Base-by-base conservation (phyloP, 2,113 vertebrate species). In the Corythaixoides concolor region DNA sequence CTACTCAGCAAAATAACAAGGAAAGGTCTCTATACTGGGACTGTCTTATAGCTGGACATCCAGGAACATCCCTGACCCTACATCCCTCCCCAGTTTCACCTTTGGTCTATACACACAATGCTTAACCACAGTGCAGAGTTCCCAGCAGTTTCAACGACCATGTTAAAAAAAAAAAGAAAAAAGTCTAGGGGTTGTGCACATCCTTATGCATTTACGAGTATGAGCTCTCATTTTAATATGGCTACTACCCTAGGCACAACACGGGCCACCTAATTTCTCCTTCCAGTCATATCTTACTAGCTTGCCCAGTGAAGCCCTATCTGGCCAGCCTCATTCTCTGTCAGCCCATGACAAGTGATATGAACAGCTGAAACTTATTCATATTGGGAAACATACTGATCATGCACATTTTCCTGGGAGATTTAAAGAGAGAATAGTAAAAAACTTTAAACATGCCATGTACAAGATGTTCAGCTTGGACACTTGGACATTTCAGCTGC, bases 371-470 rank as follows among this genome's bases (percentile, higher is more conserved):
- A 59, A 75, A 18, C 3, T 28, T 69, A 15, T 58, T 72, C 6
- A 3, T 60, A 30, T 23, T 6, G 52, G 23, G 39, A 81, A 85
- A 75, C 52, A 23, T 12, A 63, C 9, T 15, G 12, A 47, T 21
- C 26, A 39, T 8, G 11, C 26, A 50, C 28, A 63, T 39, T 81
- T 70, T 50, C 55, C 39, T 39, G 41, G 8, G 43, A 89, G n/a
- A 84, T 37, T 75, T 64, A 56, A 60, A 68, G 18, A 73, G 13
- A 15, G 21, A 90, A 90, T 0, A 45, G 37, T 14, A 60, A 63
- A 35, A 84, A 15, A 28, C 5, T 70, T 69, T 6, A 74, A 55
- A 43, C 0, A 0, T 64, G 76, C 6, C 19, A 32, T 0, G 23
- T 43, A 35, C 47, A 60, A 72, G 18, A 53, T 32, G 9, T 52